Evolutionary conservation across 2,888 invertebrate species (phyloP).

Genomic region (Autographa pulchrina): DNA sequence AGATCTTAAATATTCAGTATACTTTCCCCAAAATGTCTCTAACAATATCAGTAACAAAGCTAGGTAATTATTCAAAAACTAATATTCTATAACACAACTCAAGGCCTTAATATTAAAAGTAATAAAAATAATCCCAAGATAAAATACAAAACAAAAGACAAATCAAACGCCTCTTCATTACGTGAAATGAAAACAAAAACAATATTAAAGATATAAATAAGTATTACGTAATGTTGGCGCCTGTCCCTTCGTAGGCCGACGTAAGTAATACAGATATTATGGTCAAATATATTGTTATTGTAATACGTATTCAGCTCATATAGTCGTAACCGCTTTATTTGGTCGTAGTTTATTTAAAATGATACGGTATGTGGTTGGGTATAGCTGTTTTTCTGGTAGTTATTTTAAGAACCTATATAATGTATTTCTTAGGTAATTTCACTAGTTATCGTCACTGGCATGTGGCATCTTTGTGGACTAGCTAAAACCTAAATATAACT

Average conservation of each 20-base stretch:
- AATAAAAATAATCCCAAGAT: not conserved
- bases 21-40: no score
- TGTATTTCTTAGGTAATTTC: no score
- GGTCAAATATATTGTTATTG: not conserved
- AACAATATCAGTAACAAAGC: not conserved
- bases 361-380: no score
- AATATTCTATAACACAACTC: not conserved
- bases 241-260: slow-evolving; percentile 17
- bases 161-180: slow-evolving; percentile 32
- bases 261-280: slow-evolving; percentile 19
- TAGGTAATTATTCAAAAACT: not conserved
- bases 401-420: no score
- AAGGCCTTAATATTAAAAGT: not conserved
- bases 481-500: no score
- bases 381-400: not conserved
- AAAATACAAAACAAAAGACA: slow-evolving; percentile 8
- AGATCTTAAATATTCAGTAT: no score
- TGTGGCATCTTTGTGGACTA: no score
- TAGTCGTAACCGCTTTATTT: not conserved
- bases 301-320: slow-evolving; percentile 27
- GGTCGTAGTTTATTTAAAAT: not conserved
- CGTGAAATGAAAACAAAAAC: slow-evolving; percentile 28
- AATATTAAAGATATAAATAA: slow-evolving; percentile 40
- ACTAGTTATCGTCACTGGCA: no score
- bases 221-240: slow-evolving; percentile 14